Evolutionary conservation across 1,140 invertebrate species (phyloP).

Genomic region (Caerostris extrusa): DNA sequence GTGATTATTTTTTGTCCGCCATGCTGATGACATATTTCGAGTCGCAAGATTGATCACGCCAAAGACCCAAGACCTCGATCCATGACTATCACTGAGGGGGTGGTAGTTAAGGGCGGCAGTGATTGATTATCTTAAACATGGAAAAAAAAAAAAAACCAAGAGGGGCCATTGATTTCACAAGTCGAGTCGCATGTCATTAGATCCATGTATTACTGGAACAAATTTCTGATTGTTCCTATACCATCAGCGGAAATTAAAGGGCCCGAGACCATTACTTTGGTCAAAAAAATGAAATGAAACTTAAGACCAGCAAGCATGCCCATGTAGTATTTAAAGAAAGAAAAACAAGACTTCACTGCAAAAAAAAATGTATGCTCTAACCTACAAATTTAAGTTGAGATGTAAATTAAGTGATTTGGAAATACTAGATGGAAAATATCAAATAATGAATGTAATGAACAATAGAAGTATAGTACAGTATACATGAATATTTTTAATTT

Average conservation of each 20-base stretch:
- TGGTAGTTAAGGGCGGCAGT: slow-evolving; percentile 67
- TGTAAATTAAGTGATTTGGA: no score
- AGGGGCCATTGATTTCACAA: slow-evolving; percentile 4
- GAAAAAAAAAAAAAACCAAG: not conserved
- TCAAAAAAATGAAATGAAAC: not conserved
- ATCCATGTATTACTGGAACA: slow-evolving; percentile 6
- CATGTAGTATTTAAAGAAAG: not conserved
- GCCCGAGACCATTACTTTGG: not conserved
- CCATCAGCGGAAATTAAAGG: not conserved
- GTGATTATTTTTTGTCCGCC: slow-evolving; percentile 68
- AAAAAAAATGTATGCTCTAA: no score
- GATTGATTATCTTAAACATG: slow-evolving; percentile 60
- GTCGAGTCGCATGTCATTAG: not conserved
- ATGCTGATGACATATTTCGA: slow-evolving; percentile 69
- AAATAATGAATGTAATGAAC: no score
- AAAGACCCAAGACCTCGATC: slow-evolving; percentile 36
- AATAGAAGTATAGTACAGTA: no score
- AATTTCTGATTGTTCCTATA: slow-evolving; percentile 1
- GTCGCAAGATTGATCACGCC: slow-evolving; percentile 61
- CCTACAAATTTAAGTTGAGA: no score
- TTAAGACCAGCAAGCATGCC: not conserved
- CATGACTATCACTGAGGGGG: slow-evolving; percentile 53
- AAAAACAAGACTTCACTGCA: no score
- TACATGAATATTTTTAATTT: no score
- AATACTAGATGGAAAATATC: no score